Base-by-base conservation (phyloP, 23 tunicate genomes). In the Diplosoma virens region DNA sequence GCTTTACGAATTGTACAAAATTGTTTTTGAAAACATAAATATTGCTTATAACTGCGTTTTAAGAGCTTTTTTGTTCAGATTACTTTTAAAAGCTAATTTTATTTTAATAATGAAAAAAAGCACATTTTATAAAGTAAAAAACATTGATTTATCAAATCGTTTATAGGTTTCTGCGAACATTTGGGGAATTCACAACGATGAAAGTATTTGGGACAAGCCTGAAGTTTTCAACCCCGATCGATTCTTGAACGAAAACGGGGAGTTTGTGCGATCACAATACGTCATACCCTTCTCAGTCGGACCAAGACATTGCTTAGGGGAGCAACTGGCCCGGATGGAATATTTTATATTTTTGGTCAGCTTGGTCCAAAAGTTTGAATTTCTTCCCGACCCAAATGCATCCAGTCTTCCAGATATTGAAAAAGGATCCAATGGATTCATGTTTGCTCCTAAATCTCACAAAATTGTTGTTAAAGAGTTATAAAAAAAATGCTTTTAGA, bases 311-410 rank as follows among this genome's bases (percentile, higher is more conserved):
- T 63, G 69, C 21, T n/a, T 63, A 35, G 69, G 69, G 36, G 69
- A 63, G 69, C 69, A 27, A 9, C 69, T 63, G 6, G 69, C 69
- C 7, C 17, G 69, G 21, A 63, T 63, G 34, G 69, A 63, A n/a
- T 16, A 26, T 63, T 63, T 63, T 30, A 30, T 63, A 6, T 25
- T 63, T 63, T 35, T 63, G 17, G 34, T 63, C 36, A 5, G 14
- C 6, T 11, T 63, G 17, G 36, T 63, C 5, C 17, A 23, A 6
- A 25, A 23, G 29, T 63, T 63, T 30, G 69, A 63, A 30, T 4
- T 63, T 24, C n/a, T 63, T 9, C 69, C 69, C 29, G 69, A 63
- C n/a, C 34, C 69, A 28, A 16, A 11, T 4, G 22, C n/a, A 35
- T 9, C 18, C 6, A 63, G n/a, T 4, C 21, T 63, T 3, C 69